Conservation (phyloP, 1,140 invertebrate genomes). For the Camponotus vicinus region DNA sequence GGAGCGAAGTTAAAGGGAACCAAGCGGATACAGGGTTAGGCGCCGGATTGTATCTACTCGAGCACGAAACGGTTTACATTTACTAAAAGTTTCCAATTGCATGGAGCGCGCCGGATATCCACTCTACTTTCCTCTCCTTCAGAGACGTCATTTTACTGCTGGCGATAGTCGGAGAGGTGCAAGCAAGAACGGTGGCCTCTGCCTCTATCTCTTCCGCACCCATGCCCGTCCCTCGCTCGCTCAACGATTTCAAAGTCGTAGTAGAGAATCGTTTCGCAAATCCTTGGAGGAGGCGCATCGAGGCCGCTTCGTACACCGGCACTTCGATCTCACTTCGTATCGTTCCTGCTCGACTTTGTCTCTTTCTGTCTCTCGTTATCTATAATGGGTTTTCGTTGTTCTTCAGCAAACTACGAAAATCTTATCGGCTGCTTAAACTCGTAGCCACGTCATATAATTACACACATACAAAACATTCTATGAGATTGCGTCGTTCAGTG, state of each 20-base stretch:
- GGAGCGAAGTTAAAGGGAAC: constrained; percentile 66
- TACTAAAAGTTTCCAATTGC: constrained; percentile 82
- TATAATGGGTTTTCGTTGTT: constrained; percentile 75
- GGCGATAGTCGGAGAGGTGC: constrained; percentile 68
- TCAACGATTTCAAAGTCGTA: constrained; percentile 78
- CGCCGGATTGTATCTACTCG: constrained; percentile 79
- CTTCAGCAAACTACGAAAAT: constrained; percentile 71
- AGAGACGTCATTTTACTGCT: constrained; percentile 80
- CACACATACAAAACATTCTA: background rate
- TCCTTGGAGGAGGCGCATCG: constrained; percentile 73
- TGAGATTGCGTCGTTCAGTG: constrained; percentile 15
- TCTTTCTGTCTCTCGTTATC: constrained; percentile 74
- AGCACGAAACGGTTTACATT: constrained; percentile 82
- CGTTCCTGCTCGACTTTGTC: constrained; percentile 61
- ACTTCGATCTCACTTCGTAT: constrained; percentile 69
- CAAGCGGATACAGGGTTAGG: constrained; percentile 76
- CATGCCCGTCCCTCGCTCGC: constrained; percentile 3
- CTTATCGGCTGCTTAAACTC: constrained; percentile 71
- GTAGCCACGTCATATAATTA: constrained; percentile 50
- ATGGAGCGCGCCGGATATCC: constrained; percentile 75
- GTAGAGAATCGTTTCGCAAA: constrained; percentile 75
- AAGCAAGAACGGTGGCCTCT: constrained; percentile 45
- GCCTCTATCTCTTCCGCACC: constrained; percentile 1
- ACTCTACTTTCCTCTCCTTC: constrained; percentile 78
- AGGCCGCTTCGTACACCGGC: constrained; percentile 66